Percentiles rank a stretch among this genome's conserved stretches.
Evolutionary conservation across 2,113 vertebrate species (phyloP).

Genomic region (Albula goreensis): DNA sequence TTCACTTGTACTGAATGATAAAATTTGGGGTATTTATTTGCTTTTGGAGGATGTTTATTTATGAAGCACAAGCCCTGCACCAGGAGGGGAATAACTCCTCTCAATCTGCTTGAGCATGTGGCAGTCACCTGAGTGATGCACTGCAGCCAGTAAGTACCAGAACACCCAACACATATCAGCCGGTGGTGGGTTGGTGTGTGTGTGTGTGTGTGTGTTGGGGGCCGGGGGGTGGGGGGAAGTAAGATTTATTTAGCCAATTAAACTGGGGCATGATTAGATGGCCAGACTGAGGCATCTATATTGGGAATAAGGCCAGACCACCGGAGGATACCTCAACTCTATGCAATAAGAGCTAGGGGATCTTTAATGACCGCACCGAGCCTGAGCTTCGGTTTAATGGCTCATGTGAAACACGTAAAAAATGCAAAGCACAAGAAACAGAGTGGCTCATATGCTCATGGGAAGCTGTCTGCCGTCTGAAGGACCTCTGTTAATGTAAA

Average conservation of each 20-base stretch:
- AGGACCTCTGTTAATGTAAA: not conserved
- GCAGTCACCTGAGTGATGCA: not conserved
- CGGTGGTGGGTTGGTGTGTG: not conserved
- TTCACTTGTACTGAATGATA: not conserved
- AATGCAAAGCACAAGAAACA: not conserved
- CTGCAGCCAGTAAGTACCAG: not conserved
- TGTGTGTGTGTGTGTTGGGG: too few species aligned
- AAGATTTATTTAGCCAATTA: slow-evolving; percentile 1
- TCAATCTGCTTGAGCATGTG: not conserved
- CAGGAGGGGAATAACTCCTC: not conserved
- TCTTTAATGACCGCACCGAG: slow-evolving; percentile 2
- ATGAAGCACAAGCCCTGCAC: not conserved
- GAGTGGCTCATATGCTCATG: not conserved
- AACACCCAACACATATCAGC: not conserved
- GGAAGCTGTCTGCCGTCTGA: not conserved
- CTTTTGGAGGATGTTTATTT: not conserved
- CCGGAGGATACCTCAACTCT: not conserved
- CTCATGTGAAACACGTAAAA: not conserved
- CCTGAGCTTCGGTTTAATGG: not conserved
- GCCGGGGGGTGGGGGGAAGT: not conserved
- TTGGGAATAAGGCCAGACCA: not conserved
- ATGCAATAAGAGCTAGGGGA: not conserved
- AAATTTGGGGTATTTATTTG: not conserved
- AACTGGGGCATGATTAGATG: not conserved
- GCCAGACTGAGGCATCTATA: not conserved